Evolutionary conservation across 1,140 invertebrate species (phyloP), one percentile per base, ranked within the genome.

Genomic region (Oppia nitens): DNA sequence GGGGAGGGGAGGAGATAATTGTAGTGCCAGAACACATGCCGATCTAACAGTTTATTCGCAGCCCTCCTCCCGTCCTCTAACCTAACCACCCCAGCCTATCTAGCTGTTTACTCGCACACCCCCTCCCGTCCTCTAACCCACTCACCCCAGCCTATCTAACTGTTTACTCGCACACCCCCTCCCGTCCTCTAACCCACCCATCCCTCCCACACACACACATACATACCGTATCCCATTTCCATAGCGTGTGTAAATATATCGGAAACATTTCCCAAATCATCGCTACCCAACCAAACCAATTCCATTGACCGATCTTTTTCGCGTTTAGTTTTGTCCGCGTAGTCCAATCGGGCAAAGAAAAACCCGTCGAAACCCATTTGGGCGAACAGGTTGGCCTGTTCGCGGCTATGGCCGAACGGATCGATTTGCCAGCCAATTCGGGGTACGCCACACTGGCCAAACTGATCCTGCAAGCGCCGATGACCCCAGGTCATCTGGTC

Each of bases 401-500:
- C 80, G 57, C 72, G 70, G 12, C 6, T 76, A 66, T 81, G 80
- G 11, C 80, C 80, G 64, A 81, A 81, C 25, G 81, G 78, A 67
- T 82, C 80, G 57, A 81, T 81, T 68, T 81, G 80, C 79, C 32
- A 81, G 2, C 72, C 79, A 29, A 79, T 69, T 59, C 72, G 71
- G 3, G 80, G 78, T 53, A 71, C 59, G 3, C 68, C 78, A 67
- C 77, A 81, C 21, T 71, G 68, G 12, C 81, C 79, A 68, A 81
- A 82, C 32, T 40, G 32, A 28, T 76, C 66, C 32, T 74, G 66
- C 9, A 82, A 65, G 57, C 73, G 75, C 32, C 75, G 66, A 55
- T 79, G 69, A 24, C 79, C 79, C 0, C 77, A 64, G 17, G 77
- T 51, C 32, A 40, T 91, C 70, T 98, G 91, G 72, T 98, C 92